A percentile compares a stretch with the other conserved stretches of the same genome.
Conservation (phyloP, 2,888 invertebrate genomes). For the Aphrophora alni region DNA sequence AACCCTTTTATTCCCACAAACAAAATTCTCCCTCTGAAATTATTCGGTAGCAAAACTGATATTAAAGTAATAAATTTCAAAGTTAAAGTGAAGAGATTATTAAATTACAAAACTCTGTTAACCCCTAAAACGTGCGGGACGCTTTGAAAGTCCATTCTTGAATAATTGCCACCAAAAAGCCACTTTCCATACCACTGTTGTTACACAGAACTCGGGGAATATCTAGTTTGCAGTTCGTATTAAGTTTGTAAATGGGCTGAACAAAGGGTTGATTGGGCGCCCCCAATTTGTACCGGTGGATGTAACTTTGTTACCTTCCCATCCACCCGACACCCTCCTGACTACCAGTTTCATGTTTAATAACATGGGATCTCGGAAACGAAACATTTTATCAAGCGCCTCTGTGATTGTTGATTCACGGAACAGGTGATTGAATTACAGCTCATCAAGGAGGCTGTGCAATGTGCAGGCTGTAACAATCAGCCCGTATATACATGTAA, state of each 20-base stretch:
- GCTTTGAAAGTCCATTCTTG: not conserved
- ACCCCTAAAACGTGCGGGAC: not conserved
- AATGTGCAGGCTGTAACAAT: not conserved
- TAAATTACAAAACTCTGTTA: not conserved
- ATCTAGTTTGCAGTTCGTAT: not conserved
- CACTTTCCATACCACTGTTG: not conserved
- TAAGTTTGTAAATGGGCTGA: not conserved
- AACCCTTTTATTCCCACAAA: too few species aligned
- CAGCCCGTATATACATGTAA: not conserved
- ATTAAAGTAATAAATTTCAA: not conserved
- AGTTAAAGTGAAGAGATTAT: not conserved
- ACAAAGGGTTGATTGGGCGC: not conserved
- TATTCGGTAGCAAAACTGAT: too few species aligned
- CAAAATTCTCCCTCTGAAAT: too few species aligned
- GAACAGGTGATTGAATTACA: not conserved
- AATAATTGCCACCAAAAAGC: not conserved
- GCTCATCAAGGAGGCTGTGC: not conserved
- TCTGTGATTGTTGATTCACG: conserved; percentile 5
- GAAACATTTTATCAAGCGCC: not conserved
- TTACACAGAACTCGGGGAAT: too few species aligned
- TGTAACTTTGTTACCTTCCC: not conserved
- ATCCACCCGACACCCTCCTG: not conserved
- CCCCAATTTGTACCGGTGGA: not conserved
- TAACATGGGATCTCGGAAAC: not conserved
- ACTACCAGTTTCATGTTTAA: not conserved